Base-by-base conservation (phyloP, 2,888 invertebrate species). In the Folsomia candida region DNA sequence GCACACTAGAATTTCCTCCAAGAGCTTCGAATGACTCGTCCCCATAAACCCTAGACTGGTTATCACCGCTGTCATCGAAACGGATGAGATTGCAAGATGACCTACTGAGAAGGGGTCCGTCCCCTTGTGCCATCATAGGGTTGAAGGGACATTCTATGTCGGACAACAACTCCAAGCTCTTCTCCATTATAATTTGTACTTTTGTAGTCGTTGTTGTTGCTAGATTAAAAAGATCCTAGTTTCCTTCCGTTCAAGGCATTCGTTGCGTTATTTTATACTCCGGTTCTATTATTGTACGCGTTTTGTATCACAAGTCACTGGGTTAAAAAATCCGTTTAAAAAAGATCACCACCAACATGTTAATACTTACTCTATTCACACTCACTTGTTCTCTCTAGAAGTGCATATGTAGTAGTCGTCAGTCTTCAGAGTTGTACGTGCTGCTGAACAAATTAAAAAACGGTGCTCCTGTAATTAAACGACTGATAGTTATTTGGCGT, bases 1-100 rank as follows among this genome's bases (percentile, higher is more conserved):
- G n/a, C 2, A 20, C 29, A 28, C 69, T 69, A 6, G 64, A 4
- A 37, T 64, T 69, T 57, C 69, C 69, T 20, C 63, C 69, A 25
- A 69, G 28, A 37, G 54, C 69, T 37, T 69, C 69, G 20, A 69
- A 69, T 22, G 68, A 64, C 2, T 51, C 51, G 25, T 22, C 47
- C 24, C 64, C 64, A n/a, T 47, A 64, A 20, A 20, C 57, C 6
- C 6, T 9, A 37, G 37, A 37, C 6, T 9, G 4, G 14, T 37
- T 37, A 37, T 37, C 37, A 9, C 37, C 6, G 14, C 37, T 37
- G 14, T 37, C 37, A 37, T 37, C 37, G 37, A 37, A 37, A 37
- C 37, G 37, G 37, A 57, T 57, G 6, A 57, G 24, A 57, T 57
- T n/a, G 14, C 11, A 11, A 6, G 4, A n/a, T n/a, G 57, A 57